Evolutionary conservation across 1,140 invertebrate genomes (phyloP).

Genomic region (Psilanteris sp.): DNA sequence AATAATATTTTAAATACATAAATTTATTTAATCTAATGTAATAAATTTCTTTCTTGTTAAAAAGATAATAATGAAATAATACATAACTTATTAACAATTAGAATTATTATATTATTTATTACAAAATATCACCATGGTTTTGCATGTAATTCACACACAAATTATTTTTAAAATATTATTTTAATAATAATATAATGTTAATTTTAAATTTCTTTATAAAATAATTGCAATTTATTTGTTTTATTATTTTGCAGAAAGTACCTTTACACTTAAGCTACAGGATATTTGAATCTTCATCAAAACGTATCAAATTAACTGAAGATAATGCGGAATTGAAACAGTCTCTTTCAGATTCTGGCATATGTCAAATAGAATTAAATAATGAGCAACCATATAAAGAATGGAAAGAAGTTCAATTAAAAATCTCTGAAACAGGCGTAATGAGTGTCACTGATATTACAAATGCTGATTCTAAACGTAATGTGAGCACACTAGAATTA

Average conservation of each 20-base stretch:
- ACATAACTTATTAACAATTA: too few relatives aligned
- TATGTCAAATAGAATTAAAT: slow-evolving; percentile 67
- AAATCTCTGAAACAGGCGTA: slow-evolving; percentile 85
- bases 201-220: too few relatives aligned
- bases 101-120: too few relatives aligned
- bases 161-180: too few relatives aligned
- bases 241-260: slow-evolving; percentile 81
- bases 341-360: slow-evolving; percentile 71
- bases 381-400: slow-evolving; percentile 73
- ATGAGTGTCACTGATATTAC: slow-evolving; percentile 83
- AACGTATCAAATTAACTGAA: slow-evolving; percentile 78
- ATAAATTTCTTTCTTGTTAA: too few relatives aligned
- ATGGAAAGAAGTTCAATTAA: slow-evolving; percentile 85
- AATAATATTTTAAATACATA: too few relatives aligned
- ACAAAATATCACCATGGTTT: too few relatives aligned
- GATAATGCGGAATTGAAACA: slow-evolving; percentile 75
- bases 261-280: slow-evolving; percentile 82
- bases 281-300: slow-evolving; percentile 82
- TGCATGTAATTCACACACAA: too few relatives aligned
- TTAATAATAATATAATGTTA: too few relatives aligned
- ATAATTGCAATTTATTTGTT: too few relatives aligned
- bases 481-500: slow-evolving; percentile 67
- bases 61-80: too few relatives aligned
- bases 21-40: too few relatives aligned
- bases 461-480: slow-evolving; percentile 72